Base-by-base conservation (phyloP, 2,113 vertebrate genomes). In the Pongo pygmaeus region DNA sequence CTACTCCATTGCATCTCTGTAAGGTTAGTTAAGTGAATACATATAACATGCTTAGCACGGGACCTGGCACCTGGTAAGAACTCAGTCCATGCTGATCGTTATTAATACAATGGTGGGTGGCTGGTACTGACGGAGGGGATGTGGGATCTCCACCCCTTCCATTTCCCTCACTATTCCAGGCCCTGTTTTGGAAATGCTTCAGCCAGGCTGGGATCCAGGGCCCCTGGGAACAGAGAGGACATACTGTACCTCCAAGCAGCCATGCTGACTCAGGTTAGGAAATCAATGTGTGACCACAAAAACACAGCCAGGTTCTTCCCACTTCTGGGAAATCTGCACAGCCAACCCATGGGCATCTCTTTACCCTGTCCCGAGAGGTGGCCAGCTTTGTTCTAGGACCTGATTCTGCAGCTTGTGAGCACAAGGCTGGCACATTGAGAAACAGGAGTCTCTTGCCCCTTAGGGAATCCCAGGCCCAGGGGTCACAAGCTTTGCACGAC, bases 281-380 rank as follows among this genome's bases (percentile, higher is more conserved):
- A 96, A 97, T 97, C 97, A 92, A 48, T 98, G 94, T 74, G 84
- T 95, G 94, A 93, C 90, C 94, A 93, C 67, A 78, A 89, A 83
- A 95, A 67, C 93, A 91, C 75, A 91, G 43, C 89, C 13, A 52
- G 78, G 48, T 32, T 46, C 89, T 93, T 83, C 22, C 50, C 86
- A 91, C 72, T 94, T 91, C 89, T 92, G 84, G 84, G 98, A 97
- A 97, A 95, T 35, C 25, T 12, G 38, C 81, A 75, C 16, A 20
- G 43, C 32, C 52, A 70, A 46, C 40, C 69, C 59, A 9, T 5
- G 9, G 22, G 27, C 25, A 67, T 0, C 1, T 38, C 35, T 70
- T 55, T 17, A 35, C 40, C 50, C 74, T 79, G 8, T 5, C 3
- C 77, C 69, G 77, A 55, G 50, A 35, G 43, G 74, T n/a, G 20